Percentiles rank a stretch among this genome's conserved stretches.
Evolutionary conservation across 2,888 invertebrate species (phyloP).

Genomic region (Ceriagrion tenellum): DNA sequence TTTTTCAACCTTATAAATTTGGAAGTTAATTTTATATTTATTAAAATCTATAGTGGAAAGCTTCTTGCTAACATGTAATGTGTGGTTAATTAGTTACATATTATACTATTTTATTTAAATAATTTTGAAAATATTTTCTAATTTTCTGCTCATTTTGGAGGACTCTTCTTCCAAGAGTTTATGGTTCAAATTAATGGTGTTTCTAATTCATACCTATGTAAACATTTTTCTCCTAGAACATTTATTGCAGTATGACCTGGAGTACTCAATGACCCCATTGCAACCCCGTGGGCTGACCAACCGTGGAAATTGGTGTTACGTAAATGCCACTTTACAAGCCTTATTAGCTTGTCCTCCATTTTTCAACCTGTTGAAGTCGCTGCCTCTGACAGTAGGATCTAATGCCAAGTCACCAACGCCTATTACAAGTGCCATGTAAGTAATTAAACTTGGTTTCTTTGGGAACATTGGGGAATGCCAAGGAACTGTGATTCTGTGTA

Average conservation of each 20-base stretch:
- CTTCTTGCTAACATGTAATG: too few species aligned
- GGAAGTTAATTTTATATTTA: too few species aligned
- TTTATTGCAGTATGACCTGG: constrained; percentile 86
- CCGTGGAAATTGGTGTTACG: constrained; percentile 97
- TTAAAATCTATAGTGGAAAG: too few species aligned
- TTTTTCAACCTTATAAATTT: too few species aligned
- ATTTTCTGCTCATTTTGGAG: too few species aligned
- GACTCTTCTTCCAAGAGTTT: too few species aligned
- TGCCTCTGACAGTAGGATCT: constrained; percentile 84
- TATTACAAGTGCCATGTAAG: constrained; percentile 95
- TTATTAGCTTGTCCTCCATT: constrained; percentile 96
- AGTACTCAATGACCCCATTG: constrained; percentile 88
- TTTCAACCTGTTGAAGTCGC: constrained; percentile 91
- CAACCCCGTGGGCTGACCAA: constrained; percentile 95
- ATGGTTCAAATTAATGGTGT: neutral
- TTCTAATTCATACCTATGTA: neutral
- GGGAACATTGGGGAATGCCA: too few species aligned
- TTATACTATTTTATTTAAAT: too few species aligned
- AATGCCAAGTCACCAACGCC: constrained; percentile 82
- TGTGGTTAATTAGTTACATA: too few species aligned
- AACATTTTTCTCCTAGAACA: constrained; percentile 82
- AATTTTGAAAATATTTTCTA: too few species aligned
- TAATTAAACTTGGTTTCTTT: constrained; percentile 73
- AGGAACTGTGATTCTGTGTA: too few species aligned
- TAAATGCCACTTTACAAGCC: constrained; percentile 96